Conservation (phyloP, 2,888 invertebrate genomes). For the Eupsilia transversa region DNA sequence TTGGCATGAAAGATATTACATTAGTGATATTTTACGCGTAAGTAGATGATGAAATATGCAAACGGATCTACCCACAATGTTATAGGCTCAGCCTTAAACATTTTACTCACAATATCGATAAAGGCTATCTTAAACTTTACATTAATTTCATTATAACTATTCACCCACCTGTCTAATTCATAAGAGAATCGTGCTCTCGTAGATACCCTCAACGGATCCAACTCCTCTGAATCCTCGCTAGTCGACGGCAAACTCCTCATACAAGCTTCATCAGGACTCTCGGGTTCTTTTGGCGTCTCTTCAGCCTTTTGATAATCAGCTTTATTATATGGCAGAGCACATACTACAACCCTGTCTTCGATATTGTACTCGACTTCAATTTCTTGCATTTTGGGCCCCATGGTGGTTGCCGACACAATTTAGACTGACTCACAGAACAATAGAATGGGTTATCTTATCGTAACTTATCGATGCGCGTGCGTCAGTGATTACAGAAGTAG, state of each 20-base stretch:
- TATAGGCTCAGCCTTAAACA: neutral
- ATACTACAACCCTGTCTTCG: constrained; percentile 7
- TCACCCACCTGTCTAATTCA: constrained; percentile 56
- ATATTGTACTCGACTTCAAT: constrained; percentile 4
- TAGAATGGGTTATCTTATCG: constrained; percentile 50
- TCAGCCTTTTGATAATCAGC: constrained; percentile 32
- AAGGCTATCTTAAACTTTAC: neutral
- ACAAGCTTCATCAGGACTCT: neutral
- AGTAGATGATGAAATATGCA: constrained; percentile 13
- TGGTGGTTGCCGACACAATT: constrained; percentile 15
- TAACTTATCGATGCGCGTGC: constrained; percentile 29
- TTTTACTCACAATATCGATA: neutral
- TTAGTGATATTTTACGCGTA: neutral
- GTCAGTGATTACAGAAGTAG: constrained; percentile 43
- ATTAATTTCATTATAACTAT: neutral
- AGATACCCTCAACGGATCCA: constrained; percentile 23
- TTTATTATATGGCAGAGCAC: constrained; percentile 53
- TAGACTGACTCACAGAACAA: constrained; percentile 21
- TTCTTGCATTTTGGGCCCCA: constrained; percentile 48
- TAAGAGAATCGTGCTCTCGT: constrained; percentile 53
- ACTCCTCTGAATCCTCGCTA: constrained; percentile 4
- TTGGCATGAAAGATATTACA: neutral
- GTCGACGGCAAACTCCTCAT: neutral
- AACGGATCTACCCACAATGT: neutral
- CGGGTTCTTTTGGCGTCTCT: neutral